phyloP scores from a whole-genome alignment of 2,888 invertebrate species.

The Lissocephala sabroskyi region DNA sequence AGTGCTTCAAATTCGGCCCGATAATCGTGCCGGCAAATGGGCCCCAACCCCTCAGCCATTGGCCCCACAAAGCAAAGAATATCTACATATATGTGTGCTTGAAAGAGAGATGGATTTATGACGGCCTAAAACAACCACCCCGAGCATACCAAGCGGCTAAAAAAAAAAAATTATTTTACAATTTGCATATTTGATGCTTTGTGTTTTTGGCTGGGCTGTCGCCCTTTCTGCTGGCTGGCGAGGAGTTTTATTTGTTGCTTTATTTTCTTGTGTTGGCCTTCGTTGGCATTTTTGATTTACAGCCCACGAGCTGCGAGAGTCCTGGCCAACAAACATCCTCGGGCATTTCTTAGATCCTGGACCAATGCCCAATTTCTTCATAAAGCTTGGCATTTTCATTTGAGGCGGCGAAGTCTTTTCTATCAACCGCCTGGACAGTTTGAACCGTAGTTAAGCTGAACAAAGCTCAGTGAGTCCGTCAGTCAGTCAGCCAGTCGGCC shows the following conservation, averaged over 20 bases:
- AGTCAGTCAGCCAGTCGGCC: conserved; percentile 2
- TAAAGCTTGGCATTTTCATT: conserved; percentile 2
- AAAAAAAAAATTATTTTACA: conserved; percentile 29
- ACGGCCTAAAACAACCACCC: not conserved
- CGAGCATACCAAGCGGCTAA: not conserved
- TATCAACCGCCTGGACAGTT: not conserved
- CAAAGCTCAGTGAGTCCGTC: not conserved
- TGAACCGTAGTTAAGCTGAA: too few relatives aligned
- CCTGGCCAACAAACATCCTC: conserved; percentile 17
- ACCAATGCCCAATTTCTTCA: conserved; percentile 4
- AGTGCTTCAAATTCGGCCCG: conserved; percentile 27
- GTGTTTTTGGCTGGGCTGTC: not conserved
- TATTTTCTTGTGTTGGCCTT: not conserved
- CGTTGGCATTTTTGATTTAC: conserved; percentile 58
- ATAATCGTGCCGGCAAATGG: conserved; percentile 2
- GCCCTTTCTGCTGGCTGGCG: not conserved
- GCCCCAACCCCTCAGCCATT: conserved; percentile 16
- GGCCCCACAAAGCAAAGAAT: conserved; percentile 40
- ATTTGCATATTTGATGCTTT: conserved; percentile 58
- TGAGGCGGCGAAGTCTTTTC: too few relatives aligned
- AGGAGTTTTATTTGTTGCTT: not conserved
- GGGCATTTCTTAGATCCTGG: conserved; percentile 40
- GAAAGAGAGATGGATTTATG: conserved; percentile 23
- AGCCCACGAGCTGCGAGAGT: not conserved
- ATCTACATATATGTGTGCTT: conserved; percentile 27